phyloP scores from a whole-genome alignment of 2,888 invertebrate species.

The Meloe dianella region DNA sequence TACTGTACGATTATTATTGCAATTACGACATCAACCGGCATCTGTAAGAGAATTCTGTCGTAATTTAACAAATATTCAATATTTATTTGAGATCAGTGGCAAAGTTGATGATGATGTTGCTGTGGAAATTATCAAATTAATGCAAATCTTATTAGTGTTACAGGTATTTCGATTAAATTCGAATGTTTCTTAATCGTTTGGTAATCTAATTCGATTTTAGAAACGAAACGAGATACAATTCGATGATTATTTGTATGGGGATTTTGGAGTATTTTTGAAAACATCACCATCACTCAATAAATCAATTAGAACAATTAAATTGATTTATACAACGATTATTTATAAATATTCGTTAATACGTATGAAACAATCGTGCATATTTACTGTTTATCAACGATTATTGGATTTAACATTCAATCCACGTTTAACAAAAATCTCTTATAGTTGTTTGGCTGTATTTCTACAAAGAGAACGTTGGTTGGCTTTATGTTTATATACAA shows the following conservation, averaged over 20 bases:
- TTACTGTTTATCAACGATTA: background rate
- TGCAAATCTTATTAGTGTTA: background rate
- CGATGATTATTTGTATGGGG: background rate
- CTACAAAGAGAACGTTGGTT: slow-evolving; percentile 8
- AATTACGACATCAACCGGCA: background rate
- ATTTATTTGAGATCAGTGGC: background rate
- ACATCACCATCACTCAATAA: background rate
- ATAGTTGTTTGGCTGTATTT: background rate
- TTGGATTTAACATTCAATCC: slow-evolving; percentile 6
- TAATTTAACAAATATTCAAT: slow-evolving; percentile 2
- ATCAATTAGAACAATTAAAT: background rate
- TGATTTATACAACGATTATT: background rate
- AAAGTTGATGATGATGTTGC: slow-evolving; percentile 8
- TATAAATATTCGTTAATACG: slow-evolving; percentile 5
- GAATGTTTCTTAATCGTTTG: too few species aligned
- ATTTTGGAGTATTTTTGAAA: background rate
- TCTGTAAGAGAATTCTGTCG: slow-evolving; percentile 11
- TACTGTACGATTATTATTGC: background rate
- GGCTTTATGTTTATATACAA: background rate
- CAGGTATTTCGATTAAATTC: background rate
- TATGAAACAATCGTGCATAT: background rate
- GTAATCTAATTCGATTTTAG: background rate
- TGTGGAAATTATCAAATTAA: background rate
- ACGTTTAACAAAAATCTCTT: background rate
- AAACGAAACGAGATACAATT: slow-evolving; percentile 3